Evolutionary conservation across 2,113 vertebrate genomes (phyloP).

Genomic region (Tetrax tetrax): DNA sequence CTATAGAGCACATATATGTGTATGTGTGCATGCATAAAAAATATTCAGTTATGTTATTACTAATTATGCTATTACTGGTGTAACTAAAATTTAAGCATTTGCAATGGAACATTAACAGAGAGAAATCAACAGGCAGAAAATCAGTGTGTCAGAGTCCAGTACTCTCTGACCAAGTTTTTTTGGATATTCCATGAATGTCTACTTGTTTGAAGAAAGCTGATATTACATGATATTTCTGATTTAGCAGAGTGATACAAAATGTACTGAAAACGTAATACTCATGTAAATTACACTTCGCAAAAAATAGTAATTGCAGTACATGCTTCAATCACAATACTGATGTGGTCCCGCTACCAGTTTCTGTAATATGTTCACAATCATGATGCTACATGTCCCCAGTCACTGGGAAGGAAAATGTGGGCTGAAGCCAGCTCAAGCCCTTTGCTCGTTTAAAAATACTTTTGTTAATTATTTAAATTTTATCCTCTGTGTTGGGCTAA

Average conservation of each 20-base stretch:
- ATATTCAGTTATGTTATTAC: background rate
- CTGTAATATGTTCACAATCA: background rate
- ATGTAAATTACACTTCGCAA: background rate
- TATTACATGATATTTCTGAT: background rate
- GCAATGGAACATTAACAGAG: background rate
- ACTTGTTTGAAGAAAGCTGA: background rate
- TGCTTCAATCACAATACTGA: accelerated
- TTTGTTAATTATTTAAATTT: background rate
- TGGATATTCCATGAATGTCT: background rate
- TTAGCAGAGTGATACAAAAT: background rate
- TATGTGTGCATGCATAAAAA: background rate
- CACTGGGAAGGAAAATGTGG: accelerated
- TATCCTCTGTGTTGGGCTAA: background rate
- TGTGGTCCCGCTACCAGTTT: background rate
- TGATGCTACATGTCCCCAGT: accelerated
- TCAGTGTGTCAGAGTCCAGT: background rate
- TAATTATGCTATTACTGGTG: background rate
- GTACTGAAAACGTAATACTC: background rate
- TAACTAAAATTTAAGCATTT: background rate
- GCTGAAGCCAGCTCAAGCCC: background rate
- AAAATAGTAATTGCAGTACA: background rate
- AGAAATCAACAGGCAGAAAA: background rate
- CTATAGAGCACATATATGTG: background rate
- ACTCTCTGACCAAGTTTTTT: background rate
- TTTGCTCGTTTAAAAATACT: background rate